Evolutionary conservation across 2,113 vertebrate genomes (phyloP), one percentile per base, ranked within the genome.

Genomic region (Morone chrysops): DNA sequence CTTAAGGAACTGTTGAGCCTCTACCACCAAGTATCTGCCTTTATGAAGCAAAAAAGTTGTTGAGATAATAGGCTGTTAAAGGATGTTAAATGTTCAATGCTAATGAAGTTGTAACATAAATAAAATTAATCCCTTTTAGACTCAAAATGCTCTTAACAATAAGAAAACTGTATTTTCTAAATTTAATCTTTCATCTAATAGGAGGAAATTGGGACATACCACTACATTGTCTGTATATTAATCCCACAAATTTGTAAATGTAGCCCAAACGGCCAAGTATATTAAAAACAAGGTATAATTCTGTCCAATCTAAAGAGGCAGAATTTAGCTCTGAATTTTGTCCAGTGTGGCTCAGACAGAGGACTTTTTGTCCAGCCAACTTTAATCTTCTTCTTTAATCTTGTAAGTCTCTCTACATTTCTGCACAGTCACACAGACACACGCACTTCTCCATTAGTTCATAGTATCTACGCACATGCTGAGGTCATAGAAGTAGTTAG

Each of bases 401-500:
- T 31, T 4, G 2, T 11, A 17, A 43, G 1, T 18, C 20, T 13
- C 50, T 38, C 62, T 82, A 8, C 20, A 62, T 43, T 59, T 48
- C 6, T 36, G 14, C 61, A 8, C 41, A 13, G 2, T 10, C 22
- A n/a, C 12, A 22, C 17, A 56, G 40, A 13, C 8, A 43, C 16
- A 54, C 38, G 43, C 38, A 47, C 22, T 48, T 31, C 67, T 45
- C 70, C 56, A 47, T 75, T 22, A 56, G 75, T 79, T 69, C 73
- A 70, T 22, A n/a, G 70, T 31, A 74, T 36, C 56, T 54, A 43
- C 17, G 11, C 62, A 82, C 81, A 83, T 69, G 71, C 70, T 87
- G 78, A 81, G 83, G 81, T 88, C 81, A 88, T 67, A 67, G n/a
- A 50, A 48, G 75, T 54, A 60, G 74, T 45, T 47, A 84, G 84